Evolutionary conservation across 2,113 vertebrate genomes (phyloP).

Genomic region (Marmota flaviventris): DNA sequence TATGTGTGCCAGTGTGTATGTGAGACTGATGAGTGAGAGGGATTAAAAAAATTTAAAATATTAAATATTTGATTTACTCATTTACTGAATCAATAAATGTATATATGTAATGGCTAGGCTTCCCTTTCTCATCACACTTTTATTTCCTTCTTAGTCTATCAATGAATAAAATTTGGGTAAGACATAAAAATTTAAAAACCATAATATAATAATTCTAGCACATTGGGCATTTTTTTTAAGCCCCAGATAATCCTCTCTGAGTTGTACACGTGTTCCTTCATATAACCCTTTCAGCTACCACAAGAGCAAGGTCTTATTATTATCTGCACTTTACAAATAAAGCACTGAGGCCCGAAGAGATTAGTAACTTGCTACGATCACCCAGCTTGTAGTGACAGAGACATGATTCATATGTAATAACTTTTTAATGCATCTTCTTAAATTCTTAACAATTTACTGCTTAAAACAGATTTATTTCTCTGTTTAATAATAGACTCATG

Average conservation of each 20-base stretch:
- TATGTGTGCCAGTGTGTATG: background rate
- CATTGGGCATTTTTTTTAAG: background rate
- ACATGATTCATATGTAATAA: background rate
- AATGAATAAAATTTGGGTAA: background rate
- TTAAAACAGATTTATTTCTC: background rate
- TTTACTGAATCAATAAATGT: background rate
- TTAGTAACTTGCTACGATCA: background rate
- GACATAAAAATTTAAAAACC: background rate
- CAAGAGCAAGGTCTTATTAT: background rate
- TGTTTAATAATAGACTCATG: background rate
- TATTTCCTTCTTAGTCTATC: background rate
- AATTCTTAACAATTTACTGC: background rate
- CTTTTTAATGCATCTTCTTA: background rate
- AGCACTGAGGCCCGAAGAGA: background rate
- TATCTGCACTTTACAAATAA: background rate
- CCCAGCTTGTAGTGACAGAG: background rate
- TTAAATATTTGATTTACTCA: background rate
- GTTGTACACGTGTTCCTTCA: background rate
- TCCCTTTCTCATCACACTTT: background rate
- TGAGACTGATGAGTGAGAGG: background rate
- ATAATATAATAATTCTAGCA: background rate
- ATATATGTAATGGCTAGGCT: background rate
- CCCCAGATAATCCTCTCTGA: background rate
- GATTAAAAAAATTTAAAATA: background rate
- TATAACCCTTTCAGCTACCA: background rate